phyloP scores from a whole-genome alignment of 2,113 vertebrate genomes.

The Todiramphus saurophagus region DNA sequence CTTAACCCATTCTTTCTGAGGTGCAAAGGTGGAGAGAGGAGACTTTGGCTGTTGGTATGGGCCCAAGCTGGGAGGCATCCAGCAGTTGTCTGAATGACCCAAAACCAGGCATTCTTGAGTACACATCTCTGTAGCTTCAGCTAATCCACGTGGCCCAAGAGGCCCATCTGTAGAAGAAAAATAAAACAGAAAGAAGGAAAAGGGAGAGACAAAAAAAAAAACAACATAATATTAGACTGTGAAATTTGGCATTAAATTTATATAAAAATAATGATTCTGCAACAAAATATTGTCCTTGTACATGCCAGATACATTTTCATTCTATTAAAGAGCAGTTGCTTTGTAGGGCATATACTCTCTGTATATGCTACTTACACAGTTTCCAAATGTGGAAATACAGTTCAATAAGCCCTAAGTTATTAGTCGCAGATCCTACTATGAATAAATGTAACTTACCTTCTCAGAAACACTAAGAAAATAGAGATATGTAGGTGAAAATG shows the following conservation, averaged over 20 bases:
- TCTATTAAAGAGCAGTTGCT: not conserved
- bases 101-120: slow-evolving; percentile 97
- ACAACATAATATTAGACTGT: not conserved
- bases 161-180: slow-evolving; percentile 83
- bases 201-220: not conserved
- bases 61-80: slow-evolving; percentile 94
- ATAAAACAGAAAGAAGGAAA: not conserved
- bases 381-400: not conserved
- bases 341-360: not conserved
- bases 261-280: not conserved
- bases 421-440: not conserved
- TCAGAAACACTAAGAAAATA: not conserved
- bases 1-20: slow-evolving; percentile 94
- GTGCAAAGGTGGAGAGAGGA: slow-evolving; percentile 89
- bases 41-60: slow-evolving; percentile 94
- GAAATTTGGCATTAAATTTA: not conserved
- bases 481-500: not conserved
- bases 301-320: not conserved
- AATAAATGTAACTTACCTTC: not conserved
- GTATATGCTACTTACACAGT: not conserved
- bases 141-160: slow-evolving; percentile 91
- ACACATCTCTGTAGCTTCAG: slow-evolving; percentile 98
- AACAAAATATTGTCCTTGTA: not conserved
- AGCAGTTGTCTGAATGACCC: slow-evolving; percentile 99
- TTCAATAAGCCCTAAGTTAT: not conserved